These are phyloP conservation scores for Bradypodion ventrale DNA, from an alignment of 2,797 vertebrate species.

Conservation along the genomic window DNA sequence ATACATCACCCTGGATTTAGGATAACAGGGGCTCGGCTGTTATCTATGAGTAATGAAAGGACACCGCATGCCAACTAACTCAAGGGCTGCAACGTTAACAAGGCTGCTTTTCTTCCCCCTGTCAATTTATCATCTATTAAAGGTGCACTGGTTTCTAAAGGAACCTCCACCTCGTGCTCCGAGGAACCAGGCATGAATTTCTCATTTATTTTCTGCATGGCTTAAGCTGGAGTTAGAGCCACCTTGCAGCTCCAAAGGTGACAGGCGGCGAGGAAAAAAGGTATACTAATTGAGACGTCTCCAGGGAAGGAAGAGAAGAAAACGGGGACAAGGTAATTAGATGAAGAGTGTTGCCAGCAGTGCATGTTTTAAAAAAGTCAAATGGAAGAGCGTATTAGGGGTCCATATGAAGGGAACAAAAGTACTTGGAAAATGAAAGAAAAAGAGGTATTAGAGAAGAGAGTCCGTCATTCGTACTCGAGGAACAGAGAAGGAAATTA, in stretches of 20 bases:
- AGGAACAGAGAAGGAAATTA: slow-evolving; percentile 53
- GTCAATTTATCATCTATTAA: slow-evolving; percentile 86
- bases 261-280: slow-evolving; percentile 78
- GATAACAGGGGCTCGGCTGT: slow-evolving; percentile 60
- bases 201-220: slow-evolving; percentile 82
- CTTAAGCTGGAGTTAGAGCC: slow-evolving; percentile 75
- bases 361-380: slow-evolving; percentile 68
- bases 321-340: slow-evolving; percentile 80
- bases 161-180: slow-evolving; percentile 75
- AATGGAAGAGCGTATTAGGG: slow-evolving; percentile 70
- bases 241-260: slow-evolving; percentile 78
- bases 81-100: slow-evolving; percentile 77
- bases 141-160: slow-evolving; percentile 78
- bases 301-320: slow-evolving; percentile 76
- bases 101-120: slow-evolving; percentile 73
- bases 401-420: slow-evolving; percentile 67
- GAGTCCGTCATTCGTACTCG: slow-evolving; percentile 65
- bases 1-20: slow-evolving; percentile 68
- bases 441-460: slow-evolving; percentile 58
- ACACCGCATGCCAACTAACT: slow-evolving; percentile 66
- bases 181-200: slow-evolving; percentile 70
- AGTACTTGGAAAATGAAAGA: slow-evolving; percentile 58
- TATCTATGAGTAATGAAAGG: slow-evolving; percentile 79
- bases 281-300: slow-evolving; percentile 82
- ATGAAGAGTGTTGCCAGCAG: slow-evolving; percentile 76